Percentiles rank a stretch among this genome's conserved stretches.
Conservation (phyloP, 2,888 invertebrate genomes). For the Clusia tigrina region DNA sequence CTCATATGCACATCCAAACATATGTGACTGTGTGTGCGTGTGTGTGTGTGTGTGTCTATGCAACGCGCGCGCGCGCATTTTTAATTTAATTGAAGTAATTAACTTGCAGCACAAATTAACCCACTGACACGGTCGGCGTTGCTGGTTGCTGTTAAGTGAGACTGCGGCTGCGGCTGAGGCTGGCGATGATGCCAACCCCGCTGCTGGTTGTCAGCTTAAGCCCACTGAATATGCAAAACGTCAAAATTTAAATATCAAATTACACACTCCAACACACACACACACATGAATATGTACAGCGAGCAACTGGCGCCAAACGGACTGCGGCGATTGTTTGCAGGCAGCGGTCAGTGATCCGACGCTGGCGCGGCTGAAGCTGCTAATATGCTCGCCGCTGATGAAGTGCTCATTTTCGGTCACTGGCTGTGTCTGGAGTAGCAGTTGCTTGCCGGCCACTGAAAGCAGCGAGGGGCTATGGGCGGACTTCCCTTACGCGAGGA, state of each 20-base stretch:
- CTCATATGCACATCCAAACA: too few relatives aligned
- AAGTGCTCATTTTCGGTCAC: too few relatives aligned
- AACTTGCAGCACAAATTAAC: slow-evolving; percentile 22
- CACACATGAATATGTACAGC: too few relatives aligned
- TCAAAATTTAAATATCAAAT: slow-evolving; percentile 11
- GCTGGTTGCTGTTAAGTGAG: slow-evolving; percentile 40
- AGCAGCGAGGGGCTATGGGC: too few relatives aligned
- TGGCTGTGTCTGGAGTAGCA: too few relatives aligned
- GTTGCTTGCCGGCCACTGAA: too few relatives aligned
- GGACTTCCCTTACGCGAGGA: too few relatives aligned
- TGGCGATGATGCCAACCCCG: slow-evolving; percentile 22
- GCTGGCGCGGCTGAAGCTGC: neutral
- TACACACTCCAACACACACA: too few relatives aligned
- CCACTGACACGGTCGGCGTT: slow-evolving; percentile 24
- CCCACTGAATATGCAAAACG: slow-evolving; percentile 39
- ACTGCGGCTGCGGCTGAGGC: slow-evolving; percentile 39
- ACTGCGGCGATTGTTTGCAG: neutral
- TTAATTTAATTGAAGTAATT: slow-evolving; percentile 17
- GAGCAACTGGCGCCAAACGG: slow-evolving; percentile 3
- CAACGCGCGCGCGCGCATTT: neutral
- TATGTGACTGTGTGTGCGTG: neutral
- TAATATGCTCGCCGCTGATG: slow-evolving; percentile 6
- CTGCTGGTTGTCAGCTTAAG: slow-evolving; percentile 22
- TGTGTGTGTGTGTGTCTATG: too few relatives aligned
- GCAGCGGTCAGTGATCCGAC: slow-evolving; percentile 20